Conservation (phyloP, 2,797 vertebrate genomes). For the Hozukius guyotensis region DNA sequence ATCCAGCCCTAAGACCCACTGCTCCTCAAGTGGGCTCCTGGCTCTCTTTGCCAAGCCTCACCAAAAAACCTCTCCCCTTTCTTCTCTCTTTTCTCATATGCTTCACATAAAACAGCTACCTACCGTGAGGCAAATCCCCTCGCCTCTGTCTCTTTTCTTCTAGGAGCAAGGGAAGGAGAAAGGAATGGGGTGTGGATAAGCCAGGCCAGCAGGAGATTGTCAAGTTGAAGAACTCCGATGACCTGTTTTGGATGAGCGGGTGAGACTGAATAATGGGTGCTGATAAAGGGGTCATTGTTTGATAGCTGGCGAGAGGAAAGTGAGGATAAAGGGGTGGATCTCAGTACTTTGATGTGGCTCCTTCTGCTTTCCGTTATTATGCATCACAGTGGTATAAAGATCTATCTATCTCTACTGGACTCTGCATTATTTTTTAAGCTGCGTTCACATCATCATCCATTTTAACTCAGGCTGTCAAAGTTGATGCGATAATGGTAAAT, state of each 20-base stretch:
- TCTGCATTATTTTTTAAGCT: neutral
- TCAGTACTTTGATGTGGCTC: slow-evolving; percentile 46
- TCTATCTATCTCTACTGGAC: neutral
- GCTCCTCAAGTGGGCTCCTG: slow-evolving; percentile 77
- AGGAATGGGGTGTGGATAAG: slow-evolving; percentile 80
- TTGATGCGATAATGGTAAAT: too few relatives aligned
- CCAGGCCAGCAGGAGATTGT: slow-evolving; percentile 79
- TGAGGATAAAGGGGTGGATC: slow-evolving; percentile 37
- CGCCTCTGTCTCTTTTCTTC: slow-evolving; percentile 77
- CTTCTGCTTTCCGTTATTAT: slow-evolving; percentile 16
- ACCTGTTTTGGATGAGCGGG: slow-evolving; percentile 67
- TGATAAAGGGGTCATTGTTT: slow-evolving; percentile 63
- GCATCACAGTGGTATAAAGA: neutral
- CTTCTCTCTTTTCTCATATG: slow-evolving; percentile 71
- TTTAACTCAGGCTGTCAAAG: too few relatives aligned
- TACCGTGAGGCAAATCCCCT: slow-evolving; percentile 81
- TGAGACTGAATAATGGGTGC: slow-evolving; percentile 57
- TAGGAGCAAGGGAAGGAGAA: slow-evolving; percentile 73
- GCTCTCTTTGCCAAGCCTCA: slow-evolving; percentile 65
- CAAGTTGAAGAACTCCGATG: slow-evolving; percentile 76
- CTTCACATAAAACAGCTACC: slow-evolving; percentile 80
- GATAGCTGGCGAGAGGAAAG: slow-evolving; percentile 45
- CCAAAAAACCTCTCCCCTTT: slow-evolving; percentile 63
- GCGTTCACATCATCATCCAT: too few relatives aligned
- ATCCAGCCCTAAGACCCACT: slow-evolving; percentile 73